Base-by-base conservation (phyloP, 2,113 vertebrate genomes). In the Melanotaenia duboulayi region DNA sequence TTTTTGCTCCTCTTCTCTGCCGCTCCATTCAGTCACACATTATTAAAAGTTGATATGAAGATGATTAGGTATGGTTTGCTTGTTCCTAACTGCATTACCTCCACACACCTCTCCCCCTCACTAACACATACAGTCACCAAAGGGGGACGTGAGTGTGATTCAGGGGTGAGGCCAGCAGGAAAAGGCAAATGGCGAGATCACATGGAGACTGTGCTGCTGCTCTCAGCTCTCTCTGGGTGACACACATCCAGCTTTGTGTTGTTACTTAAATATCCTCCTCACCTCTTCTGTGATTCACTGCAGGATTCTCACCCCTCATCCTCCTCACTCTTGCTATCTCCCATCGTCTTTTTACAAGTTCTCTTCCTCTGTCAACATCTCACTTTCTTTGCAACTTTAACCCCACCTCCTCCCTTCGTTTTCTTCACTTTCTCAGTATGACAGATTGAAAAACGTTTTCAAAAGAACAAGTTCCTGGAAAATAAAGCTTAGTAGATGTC, bases 161-260 rank as follows among this genome's bases (percentile, higher is more conserved):
- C 62, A 52, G 40, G 78, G 80, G 75, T 84, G 65, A 28, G 8
- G 71, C 73, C 81, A 71, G 77, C 79, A 78, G 84, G 74, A 85
- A 90, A 90, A 84, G 83, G 70, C 85, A 74, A 83, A 67, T 44
- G 13, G 74, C 3, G 59, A 69, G 62, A 83, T 84, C 82, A 61
- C 80, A 50, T 50, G 32, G 66, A 46, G 69, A 52, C 71, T 46
- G 2, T 58, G 82, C 63, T 73, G 81, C 83, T 72, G 49, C 44
- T 72, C 67, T 64, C 77, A 11, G 46, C 44, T 69, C 55, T 62
- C 32, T 44, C 32, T 11, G 11, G 60, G 52, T 65, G 57, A 28
- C 32, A 54, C 55, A 42, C 70, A 42, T 72, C 49, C 28, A 2
- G 1, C 69, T 51, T 70, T 40, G 19, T 76, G 68, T 55, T 79